phyloP scores from a whole-genome alignment of 2,888 invertebrate species.

The Leptothorax acervorum region DNA sequence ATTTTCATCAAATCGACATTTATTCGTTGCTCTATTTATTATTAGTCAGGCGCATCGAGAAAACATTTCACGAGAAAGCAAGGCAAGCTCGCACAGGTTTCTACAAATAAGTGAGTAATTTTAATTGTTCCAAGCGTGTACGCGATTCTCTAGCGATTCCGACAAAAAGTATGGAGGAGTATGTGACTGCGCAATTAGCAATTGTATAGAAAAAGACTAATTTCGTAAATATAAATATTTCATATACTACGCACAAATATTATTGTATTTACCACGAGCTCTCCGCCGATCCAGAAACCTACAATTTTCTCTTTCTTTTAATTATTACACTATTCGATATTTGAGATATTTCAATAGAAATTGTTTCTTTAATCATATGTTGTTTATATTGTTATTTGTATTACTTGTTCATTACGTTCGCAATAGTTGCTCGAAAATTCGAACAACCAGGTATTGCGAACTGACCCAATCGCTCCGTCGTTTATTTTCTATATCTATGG shows the following conservation, averaged over 20 bases:
- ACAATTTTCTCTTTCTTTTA: neutral
- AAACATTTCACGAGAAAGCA: constrained; percentile 70
- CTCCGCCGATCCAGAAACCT: neutral
- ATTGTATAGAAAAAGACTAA: constrained; percentile 85
- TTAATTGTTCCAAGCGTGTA: constrained; percentile 76
- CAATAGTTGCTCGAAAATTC: neutral
- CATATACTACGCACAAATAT: constrained; percentile 78
- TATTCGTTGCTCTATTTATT: constrained; percentile 81
- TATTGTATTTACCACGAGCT: constrained; percentile 57
- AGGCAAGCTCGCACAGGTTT: constrained; percentile 82
- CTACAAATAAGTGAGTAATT: constrained; percentile 78
- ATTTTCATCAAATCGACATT: constrained; percentile 74
- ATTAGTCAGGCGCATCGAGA: constrained; percentile 73
- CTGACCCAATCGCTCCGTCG: neutral
- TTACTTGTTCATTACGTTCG: neutral
- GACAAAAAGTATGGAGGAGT: constrained; percentile 71
- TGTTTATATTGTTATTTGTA: neutral
- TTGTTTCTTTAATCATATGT: neutral
- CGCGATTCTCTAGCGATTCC: constrained; percentile 76
- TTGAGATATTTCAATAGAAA: neutral
- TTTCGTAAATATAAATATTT: constrained; percentile 85
- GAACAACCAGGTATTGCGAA: neutral
- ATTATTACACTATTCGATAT: neutral
- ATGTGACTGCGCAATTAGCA: constrained; percentile 80
- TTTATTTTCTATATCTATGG: neutral